These are phyloP conservation scores for Falco peregrinus DNA, from an alignment of 2,797 vertebrate genomes.

Conservation along the genomic window DNA sequence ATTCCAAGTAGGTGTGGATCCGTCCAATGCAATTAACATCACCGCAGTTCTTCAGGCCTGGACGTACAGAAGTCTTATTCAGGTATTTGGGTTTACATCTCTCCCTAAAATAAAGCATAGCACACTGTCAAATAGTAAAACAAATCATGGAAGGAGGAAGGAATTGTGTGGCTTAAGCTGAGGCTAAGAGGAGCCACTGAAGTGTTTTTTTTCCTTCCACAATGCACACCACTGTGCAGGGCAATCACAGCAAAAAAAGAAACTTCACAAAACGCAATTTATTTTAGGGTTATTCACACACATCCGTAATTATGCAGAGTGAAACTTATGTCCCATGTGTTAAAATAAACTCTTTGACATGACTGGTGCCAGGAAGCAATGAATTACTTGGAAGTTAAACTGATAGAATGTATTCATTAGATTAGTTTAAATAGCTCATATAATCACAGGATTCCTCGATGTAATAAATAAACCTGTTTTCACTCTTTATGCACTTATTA, in stretches of 20 bases:
- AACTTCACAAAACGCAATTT: neutral
- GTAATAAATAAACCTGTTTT: neutral
- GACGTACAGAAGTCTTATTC: slow-evolving; percentile 97
- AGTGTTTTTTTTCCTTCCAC: fast-evolving
- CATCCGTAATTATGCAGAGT: neutral
- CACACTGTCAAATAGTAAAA: neutral
- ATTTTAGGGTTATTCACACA: neutral
- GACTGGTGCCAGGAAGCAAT: neutral
- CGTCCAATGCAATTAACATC: slow-evolving; percentile 98
- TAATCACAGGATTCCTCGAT: neutral
- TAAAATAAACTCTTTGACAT: neutral
- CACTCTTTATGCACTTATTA: neutral
- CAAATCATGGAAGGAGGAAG: neutral
- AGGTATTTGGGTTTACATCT: slow-evolving; percentile 93
- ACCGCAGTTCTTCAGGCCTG: slow-evolving; percentile 96
- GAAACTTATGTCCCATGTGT: neutral
- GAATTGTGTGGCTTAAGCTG: neutral
- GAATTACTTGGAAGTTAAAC: neutral
- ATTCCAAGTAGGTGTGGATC: slow-evolving; percentile 96
- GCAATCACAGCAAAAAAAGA: neutral
- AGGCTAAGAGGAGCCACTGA: neutral
- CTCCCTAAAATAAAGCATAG: slow-evolving; percentile 80
- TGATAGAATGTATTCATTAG: neutral
- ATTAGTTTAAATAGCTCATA: neutral
- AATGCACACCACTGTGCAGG: fast-evolving